These are phyloP conservation scores for Styela plicata DNA, from an alignment of 23 tunicate genomes.

Conservation along the genomic window DNA sequence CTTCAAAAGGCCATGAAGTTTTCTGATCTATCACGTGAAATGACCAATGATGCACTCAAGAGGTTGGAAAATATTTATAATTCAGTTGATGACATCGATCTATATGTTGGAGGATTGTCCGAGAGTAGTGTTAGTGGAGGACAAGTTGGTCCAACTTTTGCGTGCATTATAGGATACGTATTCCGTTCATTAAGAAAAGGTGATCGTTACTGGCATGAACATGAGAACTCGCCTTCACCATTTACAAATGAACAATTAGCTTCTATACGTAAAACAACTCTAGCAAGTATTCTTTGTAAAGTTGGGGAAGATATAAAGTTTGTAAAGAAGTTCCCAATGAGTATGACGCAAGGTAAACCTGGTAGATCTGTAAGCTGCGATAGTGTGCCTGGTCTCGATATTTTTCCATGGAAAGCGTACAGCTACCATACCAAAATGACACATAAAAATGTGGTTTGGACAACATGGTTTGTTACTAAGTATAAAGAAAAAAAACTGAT, in stretches of 20 bases:
- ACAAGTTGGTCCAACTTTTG: conserved; percentile 70
- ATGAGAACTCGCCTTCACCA: conserved; percentile 8
- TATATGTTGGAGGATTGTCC: conserved; percentile 60
- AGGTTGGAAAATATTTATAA: conserved; percentile 26
- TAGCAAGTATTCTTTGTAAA: conserved; percentile 16
- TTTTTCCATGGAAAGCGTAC: neutral
- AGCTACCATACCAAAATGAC: too few species aligned
- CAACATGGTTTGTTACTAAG: conserved; percentile 71
- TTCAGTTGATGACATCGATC: conserved; percentile 69
- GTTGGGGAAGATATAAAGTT: conserved; percentile 16
- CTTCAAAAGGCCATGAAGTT: conserved; percentile 40
- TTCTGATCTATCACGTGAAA: conserved; percentile 32
- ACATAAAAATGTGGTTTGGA: conserved; percentile 47
- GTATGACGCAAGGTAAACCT: neutral
- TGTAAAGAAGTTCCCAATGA: neutral
- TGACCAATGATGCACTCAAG: conserved; percentile 12
- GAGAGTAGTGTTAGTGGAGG: conserved; percentile 54
- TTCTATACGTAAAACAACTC: conserved; percentile 1
- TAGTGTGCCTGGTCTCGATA: neutral
- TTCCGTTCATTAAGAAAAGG: conserved; percentile 58
- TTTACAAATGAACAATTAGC: conserved; percentile 17
- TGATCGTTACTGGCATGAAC: conserved; percentile 76
- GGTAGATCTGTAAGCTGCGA: neutral
- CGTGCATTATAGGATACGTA: conserved; percentile 56
- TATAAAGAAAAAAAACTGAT: conserved; percentile 16